Evolutionary conservation across 2,797 vertebrate genomes (phyloP), one percentile per base, ranked within the genome.

Genomic region (Cossypha caffra): DNA sequence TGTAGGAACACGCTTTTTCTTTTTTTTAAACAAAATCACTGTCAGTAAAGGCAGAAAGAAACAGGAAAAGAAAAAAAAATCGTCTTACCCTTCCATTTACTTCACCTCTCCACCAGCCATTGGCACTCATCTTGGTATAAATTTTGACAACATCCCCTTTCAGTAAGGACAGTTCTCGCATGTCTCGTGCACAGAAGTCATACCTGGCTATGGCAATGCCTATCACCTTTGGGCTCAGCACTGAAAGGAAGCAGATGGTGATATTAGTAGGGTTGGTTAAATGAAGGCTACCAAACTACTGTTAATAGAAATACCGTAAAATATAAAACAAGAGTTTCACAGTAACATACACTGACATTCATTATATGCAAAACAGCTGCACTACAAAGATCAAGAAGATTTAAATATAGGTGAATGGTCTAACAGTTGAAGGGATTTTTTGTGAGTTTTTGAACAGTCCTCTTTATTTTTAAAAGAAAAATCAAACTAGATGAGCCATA

Each of bases 81-180:
- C 40, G 2, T 12, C 99, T 98, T 96, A 99, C 99, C 98, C 99
- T 98, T 96, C 99, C 98, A 3, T 99, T 99, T 29, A 98, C 99
- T 97, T 99, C 99, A 58, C 99, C 99, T 96, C 99, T 98, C 99
- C 99, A 99, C 99, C 99, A 99, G 97, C 99, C 99, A 29, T 99
- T 99, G 1, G 98, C 98, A 31, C 99, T 99, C 16, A 99, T 98
- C 97, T 99, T 99, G 7, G 99, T 99, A 96, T 99, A 99, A 96
- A 99, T 99, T 98, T 99, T 99, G 38, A 99, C 99, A 86, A 99
- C 97, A 2, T 99, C 99, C 1, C 99, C 99, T 94, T 99, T 99
- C 97, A 99, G 62, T 52, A 99, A 96, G 38, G 99, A 99, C 37
- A 99, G 97, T 45, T 99, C 99, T 20, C 99, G 97, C 80, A 99